These are phyloP conservation scores for Myanophis thanlyinensis DNA, from an alignment of 2,113 vertebrate species.

Conservation along the genomic window DNA sequence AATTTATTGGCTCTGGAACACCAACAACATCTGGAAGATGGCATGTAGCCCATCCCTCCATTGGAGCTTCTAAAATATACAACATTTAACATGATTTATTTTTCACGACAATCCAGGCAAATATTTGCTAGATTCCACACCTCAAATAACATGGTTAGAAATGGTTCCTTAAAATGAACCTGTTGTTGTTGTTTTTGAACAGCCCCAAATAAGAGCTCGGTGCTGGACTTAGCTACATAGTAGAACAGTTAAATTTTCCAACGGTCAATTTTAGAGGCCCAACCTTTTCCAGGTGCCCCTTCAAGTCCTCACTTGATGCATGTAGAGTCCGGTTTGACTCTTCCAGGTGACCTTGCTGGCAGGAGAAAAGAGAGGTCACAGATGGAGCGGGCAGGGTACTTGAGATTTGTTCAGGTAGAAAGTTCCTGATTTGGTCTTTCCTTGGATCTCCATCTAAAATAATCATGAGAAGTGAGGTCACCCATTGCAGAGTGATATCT, in stretches of 20 bases:
- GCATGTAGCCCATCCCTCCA: background rate
- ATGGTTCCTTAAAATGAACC: background rate
- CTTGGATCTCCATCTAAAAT: background rate
- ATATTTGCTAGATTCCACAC: background rate
- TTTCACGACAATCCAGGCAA: background rate
- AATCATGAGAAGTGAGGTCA: too few relatives aligned
- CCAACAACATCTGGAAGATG: background rate
- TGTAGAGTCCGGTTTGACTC: background rate
- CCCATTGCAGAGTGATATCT: too few relatives aligned
- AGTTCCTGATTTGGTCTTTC: background rate
- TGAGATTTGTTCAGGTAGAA: background rate
- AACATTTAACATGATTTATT: background rate
- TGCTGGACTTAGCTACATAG: too few relatives aligned
- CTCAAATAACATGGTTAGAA: background rate
- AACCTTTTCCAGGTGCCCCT: background rate
- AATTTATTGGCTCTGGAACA: background rate
- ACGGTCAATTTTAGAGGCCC: background rate
- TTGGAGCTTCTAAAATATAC: background rate
- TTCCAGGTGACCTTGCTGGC: background rate
- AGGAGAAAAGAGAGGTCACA: background rate
- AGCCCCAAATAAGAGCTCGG: background rate
- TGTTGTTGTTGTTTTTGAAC: background rate
- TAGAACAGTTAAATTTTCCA: background rate
- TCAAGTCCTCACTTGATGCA: background rate
- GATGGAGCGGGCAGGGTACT: too few relatives aligned